Percentiles rank a stretch among this genome's conserved stretches.
Conservation (phyloP, 2,797 vertebrate genomes). For the Valencia hispanica region DNA sequence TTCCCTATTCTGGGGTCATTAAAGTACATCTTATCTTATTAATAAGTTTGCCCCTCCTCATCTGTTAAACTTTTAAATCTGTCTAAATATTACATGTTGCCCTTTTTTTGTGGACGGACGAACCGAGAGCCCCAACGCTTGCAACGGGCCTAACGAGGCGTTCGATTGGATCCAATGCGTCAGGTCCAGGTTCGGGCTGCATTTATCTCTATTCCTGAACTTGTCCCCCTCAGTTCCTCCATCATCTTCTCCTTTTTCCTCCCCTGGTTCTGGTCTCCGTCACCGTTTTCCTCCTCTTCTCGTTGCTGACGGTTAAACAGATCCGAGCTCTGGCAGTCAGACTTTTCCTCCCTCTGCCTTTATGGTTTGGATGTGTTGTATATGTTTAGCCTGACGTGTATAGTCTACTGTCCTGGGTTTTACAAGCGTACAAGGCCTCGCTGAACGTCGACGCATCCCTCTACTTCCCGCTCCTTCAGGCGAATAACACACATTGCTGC, state of each 20-base stretch:
- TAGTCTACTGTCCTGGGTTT: conserved; percentile 55
- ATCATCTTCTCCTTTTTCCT: not conserved
- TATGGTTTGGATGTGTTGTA: conserved; percentile 46
- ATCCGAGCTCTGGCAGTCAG: conserved; percentile 17
- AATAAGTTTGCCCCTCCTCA: too few species aligned
- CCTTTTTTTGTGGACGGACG: too few species aligned
- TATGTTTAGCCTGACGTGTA: conserved; percentile 58
- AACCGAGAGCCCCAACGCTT: not conserved
- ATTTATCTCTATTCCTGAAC: conserved; percentile 16
- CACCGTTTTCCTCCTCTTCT: conserved; percentile 43
- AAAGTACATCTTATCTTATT: too few species aligned
- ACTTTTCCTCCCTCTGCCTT: conserved; percentile 7
- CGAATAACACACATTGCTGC: conserved; percentile 8
- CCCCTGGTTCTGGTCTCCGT: conserved; percentile 26
- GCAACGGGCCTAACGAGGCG: conserved; percentile 38
- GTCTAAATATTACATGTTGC: too few species aligned
- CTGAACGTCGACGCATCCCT: conserved; percentile 25
- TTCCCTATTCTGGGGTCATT: too few species aligned
- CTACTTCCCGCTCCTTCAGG: conserved; percentile 16
- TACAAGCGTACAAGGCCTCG: conserved; percentile 25
- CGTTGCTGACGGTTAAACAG: conserved; percentile 18
- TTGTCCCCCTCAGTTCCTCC: conserved; percentile 19
- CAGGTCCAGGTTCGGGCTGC: not conserved
- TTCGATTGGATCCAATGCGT: not conserved
- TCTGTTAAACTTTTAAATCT: too few species aligned